A percentile compares a stretch with the other conserved stretches of the same genome.
Conservation (phyloP, 2,888 invertebrate species). For the Calameuta idolon region DNA sequence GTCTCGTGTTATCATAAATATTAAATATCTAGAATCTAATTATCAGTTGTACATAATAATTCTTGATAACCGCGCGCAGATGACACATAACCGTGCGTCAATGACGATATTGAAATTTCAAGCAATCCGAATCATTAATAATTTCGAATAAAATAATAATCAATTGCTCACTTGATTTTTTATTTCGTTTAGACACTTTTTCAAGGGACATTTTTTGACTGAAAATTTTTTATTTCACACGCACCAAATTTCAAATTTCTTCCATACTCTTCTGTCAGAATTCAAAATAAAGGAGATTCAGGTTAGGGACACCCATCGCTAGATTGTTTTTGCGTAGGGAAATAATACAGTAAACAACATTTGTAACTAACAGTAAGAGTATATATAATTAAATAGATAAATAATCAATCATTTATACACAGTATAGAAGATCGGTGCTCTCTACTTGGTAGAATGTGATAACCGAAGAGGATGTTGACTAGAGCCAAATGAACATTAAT, state of each 20-base stretch:
- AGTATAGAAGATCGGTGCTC: slow-evolving; percentile 14
- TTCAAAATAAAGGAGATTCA: not conserved
- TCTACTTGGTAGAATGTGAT: slow-evolving; percentile 23
- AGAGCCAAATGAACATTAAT: slow-evolving; percentile 7
- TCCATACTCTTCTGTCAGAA: not conserved
- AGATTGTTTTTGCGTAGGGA: not conserved
- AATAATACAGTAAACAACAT: not conserved
- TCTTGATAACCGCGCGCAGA: not conserved
- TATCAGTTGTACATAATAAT: not conserved
- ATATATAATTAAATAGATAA: not conserved
- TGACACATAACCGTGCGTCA: not conserved
- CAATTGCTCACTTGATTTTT: not conserved
- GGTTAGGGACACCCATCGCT: not conserved
- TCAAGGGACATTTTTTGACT: not conserved
- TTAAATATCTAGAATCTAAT: not conserved
- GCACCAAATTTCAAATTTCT: not conserved
- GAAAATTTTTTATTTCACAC: not conserved
- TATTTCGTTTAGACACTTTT: not conserved
- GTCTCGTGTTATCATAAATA: not conserved
- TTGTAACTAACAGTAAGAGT: not conserved
- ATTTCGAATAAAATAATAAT: not conserved
- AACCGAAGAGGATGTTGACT: slow-evolving; percentile 15
- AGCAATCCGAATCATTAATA: not conserved
- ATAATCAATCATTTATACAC: not conserved
- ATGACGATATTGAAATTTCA: not conserved